Base-by-base conservation (phyloP, 2,797 vertebrate species). In the Spinibarbus caldwelli region DNA sequence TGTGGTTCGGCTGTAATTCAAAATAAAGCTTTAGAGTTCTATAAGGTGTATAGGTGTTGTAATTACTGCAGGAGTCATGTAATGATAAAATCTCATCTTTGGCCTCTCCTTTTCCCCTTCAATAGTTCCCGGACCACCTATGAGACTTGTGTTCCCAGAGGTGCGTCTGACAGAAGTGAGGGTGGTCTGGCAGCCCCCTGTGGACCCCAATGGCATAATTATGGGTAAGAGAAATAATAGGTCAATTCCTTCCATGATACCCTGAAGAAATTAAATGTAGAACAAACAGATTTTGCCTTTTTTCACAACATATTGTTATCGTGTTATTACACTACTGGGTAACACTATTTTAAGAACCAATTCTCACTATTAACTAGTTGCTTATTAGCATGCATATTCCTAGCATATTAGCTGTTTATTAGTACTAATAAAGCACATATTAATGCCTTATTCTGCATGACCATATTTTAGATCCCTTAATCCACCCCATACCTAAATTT, bases 61-160 rank as follows among this genome's bases (percentile, higher is more conserved):
- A 43, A 82, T 82, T 82, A 82, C 66, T 38, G 73, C 66, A 72
- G n/a, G 72, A 75, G 47, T 75, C 41, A 75, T 83, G 41, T 54
- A 43, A 47, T 82, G 26, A 66, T 64, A 54, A 23, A 38, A 52
- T 81, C 41, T 78, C 57, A 86, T 66, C 47, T 23, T 73, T 80
- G n/a, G 31, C 21, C 7, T 38, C n/a, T 68, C 15, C 15, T 59
- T 41, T 71, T 11, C 66, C 19, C 41, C 64, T 83, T 45, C 11
- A 67, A 49, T 34, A 99, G 98, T 97, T 82, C 98, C 98, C 0
- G 97, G 98, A 4, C 96, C 97, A 0, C 96, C 97, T 0, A 94
- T 97, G 89, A 95, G 97, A 89, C 91, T 99, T 92, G 95, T 98
- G 91, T 99, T 99, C 92, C 98, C 98, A 0, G 98, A 99, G 89